A percentile compares a stretch with the other conserved stretches of the same genome.
Conservation (phyloP, 1,140 invertebrate species). For the Andrena cerasifolii region DNA sequence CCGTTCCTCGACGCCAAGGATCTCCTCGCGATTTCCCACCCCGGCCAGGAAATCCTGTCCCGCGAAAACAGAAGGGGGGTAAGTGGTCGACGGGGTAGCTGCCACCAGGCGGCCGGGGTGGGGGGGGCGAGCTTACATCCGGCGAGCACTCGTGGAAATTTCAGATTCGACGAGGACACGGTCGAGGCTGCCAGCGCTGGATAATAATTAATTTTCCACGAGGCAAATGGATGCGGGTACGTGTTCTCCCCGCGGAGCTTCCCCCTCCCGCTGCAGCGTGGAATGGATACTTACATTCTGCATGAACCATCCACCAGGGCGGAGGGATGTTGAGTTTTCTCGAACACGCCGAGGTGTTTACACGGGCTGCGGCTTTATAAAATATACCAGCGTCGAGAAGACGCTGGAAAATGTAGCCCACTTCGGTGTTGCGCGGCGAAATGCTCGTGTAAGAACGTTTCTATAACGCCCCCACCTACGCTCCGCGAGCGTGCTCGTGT, state of each 20-base stretch:
- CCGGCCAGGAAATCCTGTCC: conserved; percentile 2
- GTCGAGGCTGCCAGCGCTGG: background rate
- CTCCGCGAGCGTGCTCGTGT: too few relatives aligned
- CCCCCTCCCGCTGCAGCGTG: conserved; percentile 7
- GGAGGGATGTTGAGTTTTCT: conserved; percentile 24
- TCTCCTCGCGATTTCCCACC: background rate
- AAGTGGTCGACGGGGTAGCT: background rate
- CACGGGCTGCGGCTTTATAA: conserved; percentile 2
- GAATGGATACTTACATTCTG: conserved; percentile 30
- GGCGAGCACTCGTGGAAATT: conserved; percentile 7
- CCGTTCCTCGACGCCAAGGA: background rate
- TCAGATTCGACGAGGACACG: background rate
- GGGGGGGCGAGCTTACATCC: background rate
- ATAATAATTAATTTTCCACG: conserved; percentile 57
- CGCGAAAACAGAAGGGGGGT: conserved; percentile 6
- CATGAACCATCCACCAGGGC: conserved; percentile 9
- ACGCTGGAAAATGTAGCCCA: too few relatives aligned
- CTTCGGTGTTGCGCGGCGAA: too few relatives aligned
- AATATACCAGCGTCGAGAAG: background rate
- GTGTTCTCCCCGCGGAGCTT: conserved; percentile 18
- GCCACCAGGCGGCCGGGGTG: too few relatives aligned
- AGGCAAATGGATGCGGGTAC: conserved; percentile 45
- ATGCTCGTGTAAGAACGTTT: too few relatives aligned
- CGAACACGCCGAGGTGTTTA: conserved; percentile 31
- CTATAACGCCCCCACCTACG: too few relatives aligned